phyloP scores from a whole-genome alignment of 2,113 vertebrate genomes.

The Pantherophis guttatus region DNA sequence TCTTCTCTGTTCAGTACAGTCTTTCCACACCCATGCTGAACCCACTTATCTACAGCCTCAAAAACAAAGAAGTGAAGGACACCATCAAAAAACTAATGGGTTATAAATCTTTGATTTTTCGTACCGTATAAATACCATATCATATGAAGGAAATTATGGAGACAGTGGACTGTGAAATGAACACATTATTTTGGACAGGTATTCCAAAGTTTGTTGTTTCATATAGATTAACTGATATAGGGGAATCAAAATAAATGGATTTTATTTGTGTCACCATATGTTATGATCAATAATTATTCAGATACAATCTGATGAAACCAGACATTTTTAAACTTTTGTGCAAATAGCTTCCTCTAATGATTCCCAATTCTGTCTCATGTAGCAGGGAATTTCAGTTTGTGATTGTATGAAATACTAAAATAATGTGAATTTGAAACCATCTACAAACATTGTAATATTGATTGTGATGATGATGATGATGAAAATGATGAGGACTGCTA shows the following conservation, averaged over 20 bases:
- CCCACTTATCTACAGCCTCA: constrained; percentile 50
- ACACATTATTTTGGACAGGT: neutral
- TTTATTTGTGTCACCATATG: neutral
- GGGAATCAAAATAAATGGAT: neutral
- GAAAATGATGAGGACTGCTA: too few species aligned
- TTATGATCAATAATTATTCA: neutral
- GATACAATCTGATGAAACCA: neutral
- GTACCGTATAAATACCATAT: neutral
- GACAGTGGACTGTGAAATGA: too few species aligned
- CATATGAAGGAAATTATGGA: neutral
- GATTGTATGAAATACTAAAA: too few species aligned
- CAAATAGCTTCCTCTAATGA: neutral
- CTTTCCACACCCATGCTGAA: constrained; percentile 45
- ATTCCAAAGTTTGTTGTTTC: neutral
- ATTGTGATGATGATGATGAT: too few species aligned
- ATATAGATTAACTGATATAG: neutral
- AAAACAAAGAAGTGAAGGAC: constrained; percentile 56
- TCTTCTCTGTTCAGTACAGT: constrained; percentile 53
- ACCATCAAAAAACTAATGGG: constrained; percentile 39
- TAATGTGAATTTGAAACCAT: too few species aligned
- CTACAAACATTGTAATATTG: too few species aligned
- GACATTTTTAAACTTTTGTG: neutral
- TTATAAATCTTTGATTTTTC: neutral
- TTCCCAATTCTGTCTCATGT: too few species aligned
- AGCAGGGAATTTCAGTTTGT: too few species aligned